Evolutionary conservation across 2,113 vertebrate species (phyloP), one percentile per base, ranked within the genome.

Genomic region (Halichoerus grypus): DNA sequence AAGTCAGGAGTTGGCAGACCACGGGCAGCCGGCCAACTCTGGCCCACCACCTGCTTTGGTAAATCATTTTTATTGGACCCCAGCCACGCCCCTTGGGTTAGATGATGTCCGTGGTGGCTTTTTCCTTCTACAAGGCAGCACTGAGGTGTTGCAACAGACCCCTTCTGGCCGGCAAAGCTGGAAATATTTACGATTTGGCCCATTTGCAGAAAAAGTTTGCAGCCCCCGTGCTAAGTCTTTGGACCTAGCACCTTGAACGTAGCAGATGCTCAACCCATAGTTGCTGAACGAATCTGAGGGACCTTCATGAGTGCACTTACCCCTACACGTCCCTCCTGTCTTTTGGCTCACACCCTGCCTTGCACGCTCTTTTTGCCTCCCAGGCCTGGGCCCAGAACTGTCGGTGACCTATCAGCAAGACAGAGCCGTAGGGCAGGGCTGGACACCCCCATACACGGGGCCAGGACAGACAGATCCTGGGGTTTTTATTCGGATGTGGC

Each of bases 251-350:
- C 53, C 13, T 46, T 81, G 87, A 51, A 31, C 5, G 12, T 5
- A 61, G 49, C 39, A 24, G 49, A 49, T 36, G 51, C 65, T 87
- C 55, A 11, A 2, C 39, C 13, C 3, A 18, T 21, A 72, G 74
- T 4, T 77, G 80, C 36, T 33, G 79, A 76, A 36, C 11, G 42
- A 84, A 72, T 57, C 18, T 18, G 19, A 71, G 46, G 11, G 71
- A 76, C 19, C 0, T 31, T 46, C 33, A 19, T 26, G 19, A 55
- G 10, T 15, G 24, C 49, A 14, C 36, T 42, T 55, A 28, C 18
- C 51, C 49, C 1, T 0, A 3, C 39, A 15, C 0, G 2, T 21
- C 21, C 18, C 59, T 31, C n/a, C 14, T 6, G 5, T 39, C 36
- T 74, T 79, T 36, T 65, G 76, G 21, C 65, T 95, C 53, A 33